Base-by-base conservation (phyloP, 2,797 vertebrate species). In the Tadarida brasiliensis region DNA sequence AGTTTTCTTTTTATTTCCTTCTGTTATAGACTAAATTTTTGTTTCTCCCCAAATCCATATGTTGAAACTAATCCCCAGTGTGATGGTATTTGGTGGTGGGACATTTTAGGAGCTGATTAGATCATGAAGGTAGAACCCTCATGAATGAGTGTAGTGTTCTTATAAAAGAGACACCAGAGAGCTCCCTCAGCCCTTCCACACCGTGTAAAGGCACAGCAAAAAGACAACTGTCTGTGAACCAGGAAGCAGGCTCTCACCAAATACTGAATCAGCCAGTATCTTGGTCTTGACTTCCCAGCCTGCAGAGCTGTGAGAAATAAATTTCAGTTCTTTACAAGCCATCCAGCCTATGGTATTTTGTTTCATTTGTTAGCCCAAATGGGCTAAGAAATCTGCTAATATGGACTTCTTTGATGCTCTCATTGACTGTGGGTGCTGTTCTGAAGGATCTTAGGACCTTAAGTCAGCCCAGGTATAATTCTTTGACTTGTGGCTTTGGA, bases 401-500 rank as follows among this genome's bases (percentile, higher is more conserved):
- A 22, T 20, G 63, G 54, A 65, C 57, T 57, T 93, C n/a, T 51
- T 15, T 3, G 76, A 68, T 78, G 9, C 1, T 87, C 30, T 91
- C 19, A 59, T 56, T 68, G 82, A 51, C 61, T 85, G 5, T 65
- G 28, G 47, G 28, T 74, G 16, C 22, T 91, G 11, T 44, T 81
- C 28, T 26, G 19, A 83, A 65, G 83, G n/a, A 71, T 87, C 30
- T 47, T 76, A 88, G 56, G 44, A 8, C 81, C 71, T 80, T 65
- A 85, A 54, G 57, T 56, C 30, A 81, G 7, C 10, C 26, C 30
- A 54, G 5, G 10, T 83, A 20, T 54, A 65, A 73, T 90, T 85
- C 30, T 74, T 94, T 96, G 83, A 47, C 65, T 86, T 33, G 28
- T 59, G 57, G 24, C 44, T 88, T 87, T 96, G 87, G 10, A 59